phyloP scores from a whole-genome alignment of 2,888 invertebrate species.

The Mythimna vitellina region DNA sequence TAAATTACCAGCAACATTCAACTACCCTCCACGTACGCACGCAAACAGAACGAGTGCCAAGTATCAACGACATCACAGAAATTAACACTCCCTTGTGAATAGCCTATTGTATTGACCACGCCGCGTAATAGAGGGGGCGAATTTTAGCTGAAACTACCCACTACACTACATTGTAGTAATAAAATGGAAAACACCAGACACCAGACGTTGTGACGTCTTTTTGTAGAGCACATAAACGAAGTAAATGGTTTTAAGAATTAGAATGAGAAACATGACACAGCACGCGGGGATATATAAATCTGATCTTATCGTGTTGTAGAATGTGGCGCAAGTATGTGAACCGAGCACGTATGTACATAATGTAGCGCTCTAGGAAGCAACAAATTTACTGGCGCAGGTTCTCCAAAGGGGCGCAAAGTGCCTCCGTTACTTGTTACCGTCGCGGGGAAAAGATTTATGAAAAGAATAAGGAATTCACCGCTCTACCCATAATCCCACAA shows the following conservation, averaged over 20 bases:
- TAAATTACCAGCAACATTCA: slow-evolving; percentile 46
- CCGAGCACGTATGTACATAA: slow-evolving; percentile 55
- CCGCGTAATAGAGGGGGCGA: neutral
- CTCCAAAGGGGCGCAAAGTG: slow-evolving; percentile 61
- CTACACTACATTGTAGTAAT: neutral
- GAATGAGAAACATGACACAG: slow-evolving; percentile 23
- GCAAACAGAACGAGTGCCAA: slow-evolving; percentile 43
- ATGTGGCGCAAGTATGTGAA: slow-evolving; percentile 44
- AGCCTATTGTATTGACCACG: slow-evolving; percentile 1
- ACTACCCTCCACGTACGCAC: slow-evolving; percentile 34
- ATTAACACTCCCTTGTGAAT: slow-evolving; percentile 24
- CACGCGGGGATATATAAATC: slow-evolving; percentile 45
- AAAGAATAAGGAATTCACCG: slow-evolving; percentile 59
- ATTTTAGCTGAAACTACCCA: slow-evolving; percentile 3
- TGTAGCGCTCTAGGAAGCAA: slow-evolving; percentile 58
- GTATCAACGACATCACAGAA: slow-evolving; percentile 27
- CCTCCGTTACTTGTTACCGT: slow-evolving; percentile 64
- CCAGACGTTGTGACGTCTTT: neutral
- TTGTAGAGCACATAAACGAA: slow-evolving; percentile 1
- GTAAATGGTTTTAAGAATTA: slow-evolving; percentile 25
- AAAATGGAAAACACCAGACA: neutral
- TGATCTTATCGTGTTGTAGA: slow-evolving; percentile 43
- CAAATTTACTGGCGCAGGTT: slow-evolving; percentile 60
- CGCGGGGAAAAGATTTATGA: slow-evolving; percentile 63
- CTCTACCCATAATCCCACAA: slow-evolving; percentile 52